Evolutionary conservation across 2,113 vertebrate species (phyloP).

Genomic region (Prunella fulvescens): DNA sequence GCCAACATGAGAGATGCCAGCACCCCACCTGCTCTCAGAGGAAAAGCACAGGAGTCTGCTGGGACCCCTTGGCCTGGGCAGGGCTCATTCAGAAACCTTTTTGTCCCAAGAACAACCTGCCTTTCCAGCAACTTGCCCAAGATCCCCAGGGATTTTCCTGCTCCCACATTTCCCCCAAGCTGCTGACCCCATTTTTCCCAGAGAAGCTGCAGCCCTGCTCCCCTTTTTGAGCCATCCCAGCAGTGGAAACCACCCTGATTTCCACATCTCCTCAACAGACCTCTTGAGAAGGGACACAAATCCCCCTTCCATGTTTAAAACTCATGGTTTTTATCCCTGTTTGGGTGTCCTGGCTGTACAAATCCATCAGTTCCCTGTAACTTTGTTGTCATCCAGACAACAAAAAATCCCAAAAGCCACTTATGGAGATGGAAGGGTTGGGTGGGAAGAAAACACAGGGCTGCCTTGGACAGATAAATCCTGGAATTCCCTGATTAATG

Average conservation of each 20-base stretch:
- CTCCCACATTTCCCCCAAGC: background rate
- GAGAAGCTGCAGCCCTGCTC: background rate
- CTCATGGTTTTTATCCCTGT: background rate
- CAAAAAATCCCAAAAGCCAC: background rate
- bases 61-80: background rate
- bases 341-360: background rate
- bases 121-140: background rate
- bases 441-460: background rate
- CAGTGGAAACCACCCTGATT: background rate
- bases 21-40: rapidly evolving
- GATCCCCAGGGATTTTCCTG: background rate
- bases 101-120: background rate
- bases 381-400: background rate
- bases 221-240: background rate
- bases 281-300: background rate
- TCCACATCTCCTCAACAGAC: background rate
- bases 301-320: background rate
- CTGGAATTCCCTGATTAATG: rapidly evolving
- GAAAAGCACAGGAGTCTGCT: background rate
- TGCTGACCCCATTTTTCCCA: background rate
- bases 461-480: background rate
- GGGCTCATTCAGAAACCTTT: background rate
- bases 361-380: background rate
- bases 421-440: background rate
- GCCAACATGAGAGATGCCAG: rapidly evolving